phyloP scores from a whole-genome alignment of 2,797 vertebrate genomes.

The Thalassophryne amazonica region DNA sequence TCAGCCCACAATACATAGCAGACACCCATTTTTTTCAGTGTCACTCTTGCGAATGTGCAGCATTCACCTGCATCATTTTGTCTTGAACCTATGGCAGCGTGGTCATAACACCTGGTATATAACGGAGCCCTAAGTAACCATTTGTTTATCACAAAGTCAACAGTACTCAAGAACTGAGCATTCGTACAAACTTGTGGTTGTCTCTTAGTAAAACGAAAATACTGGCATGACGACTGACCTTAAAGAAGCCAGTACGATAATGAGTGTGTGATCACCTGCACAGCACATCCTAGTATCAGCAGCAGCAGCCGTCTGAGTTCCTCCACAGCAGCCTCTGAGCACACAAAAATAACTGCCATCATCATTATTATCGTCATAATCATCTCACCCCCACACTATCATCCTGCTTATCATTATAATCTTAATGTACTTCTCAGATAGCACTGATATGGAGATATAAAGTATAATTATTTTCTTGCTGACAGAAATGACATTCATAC shows the following conservation, averaged over 20 bases:
- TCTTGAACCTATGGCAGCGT: too few relatives aligned
- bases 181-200: background rate
- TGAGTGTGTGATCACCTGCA: conserved; percentile 80
- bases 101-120: too few relatives aligned
- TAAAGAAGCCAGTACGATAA: background rate
- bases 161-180: background rate
- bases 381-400: conserved; percentile 1
- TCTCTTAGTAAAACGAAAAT: background rate
- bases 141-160: background rate
- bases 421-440: conserved; percentile 57
- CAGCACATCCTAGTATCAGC: conserved; percentile 86
- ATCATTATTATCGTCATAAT: conserved; percentile 46
- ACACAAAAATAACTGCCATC: conserved; percentile 55
- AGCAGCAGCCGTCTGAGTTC: conserved; percentile 84
- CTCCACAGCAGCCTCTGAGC: conserved; percentile 83
- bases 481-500: conserved; percentile 44
- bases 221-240: background rate
- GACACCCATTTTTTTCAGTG: too few relatives aligned
- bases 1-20: too few relatives aligned
- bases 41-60: too few relatives aligned
- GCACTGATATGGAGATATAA: conserved; percentile 50
- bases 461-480: conserved; percentile 54
- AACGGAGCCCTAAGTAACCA: too few relatives aligned
- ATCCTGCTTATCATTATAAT: conserved; percentile 48
- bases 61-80: too few relatives aligned